A percentile compares a stretch with the other conserved stretches of the same genome.
These are phyloP conservation scores for Neodontobutis hainanensis DNA, from an alignment of 2,113 vertebrate genomes.

Conservation along the genomic window DNA sequence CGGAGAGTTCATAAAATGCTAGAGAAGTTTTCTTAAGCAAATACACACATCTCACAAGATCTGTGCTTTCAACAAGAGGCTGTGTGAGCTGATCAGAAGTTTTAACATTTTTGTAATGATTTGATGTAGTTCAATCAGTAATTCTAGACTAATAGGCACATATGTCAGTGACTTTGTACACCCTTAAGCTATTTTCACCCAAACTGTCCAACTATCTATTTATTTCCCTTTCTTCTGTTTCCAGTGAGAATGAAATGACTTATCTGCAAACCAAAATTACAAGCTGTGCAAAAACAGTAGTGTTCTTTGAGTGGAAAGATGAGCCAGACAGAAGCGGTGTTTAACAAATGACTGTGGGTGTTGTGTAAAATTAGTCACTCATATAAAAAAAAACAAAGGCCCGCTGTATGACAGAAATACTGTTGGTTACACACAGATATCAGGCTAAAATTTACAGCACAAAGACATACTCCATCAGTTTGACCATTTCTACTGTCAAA, in stretches of 20 bases:
- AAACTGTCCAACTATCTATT: too few relatives aligned
- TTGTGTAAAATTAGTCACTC: slow-evolving; percentile 1
- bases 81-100: too few relatives aligned
- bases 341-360: neutral
- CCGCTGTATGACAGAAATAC: neutral
- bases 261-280: neutral
- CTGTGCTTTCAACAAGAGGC: too few relatives aligned
- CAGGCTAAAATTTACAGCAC: neutral
- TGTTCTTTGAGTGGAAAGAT: neutral
- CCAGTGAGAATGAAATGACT: neutral
- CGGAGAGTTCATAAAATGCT: too few relatives aligned
- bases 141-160: too few relatives aligned
- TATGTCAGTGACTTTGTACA: too few relatives aligned
- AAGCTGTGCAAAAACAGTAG: slow-evolving; percentile 3
- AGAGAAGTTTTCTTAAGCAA: too few relatives aligned
- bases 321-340: neutral
- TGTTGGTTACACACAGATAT: too few relatives aligned
- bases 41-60: too few relatives aligned
- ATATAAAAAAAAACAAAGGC: neutral
- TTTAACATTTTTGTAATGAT: too few relatives aligned
- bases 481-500: neutral
- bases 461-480: neutral
- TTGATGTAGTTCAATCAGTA: too few relatives aligned
- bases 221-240: neutral
- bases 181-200: too few relatives aligned